phyloP scores from a whole-genome alignment of 2,888 invertebrate species.

The Allolobophora icterica region DNA sequence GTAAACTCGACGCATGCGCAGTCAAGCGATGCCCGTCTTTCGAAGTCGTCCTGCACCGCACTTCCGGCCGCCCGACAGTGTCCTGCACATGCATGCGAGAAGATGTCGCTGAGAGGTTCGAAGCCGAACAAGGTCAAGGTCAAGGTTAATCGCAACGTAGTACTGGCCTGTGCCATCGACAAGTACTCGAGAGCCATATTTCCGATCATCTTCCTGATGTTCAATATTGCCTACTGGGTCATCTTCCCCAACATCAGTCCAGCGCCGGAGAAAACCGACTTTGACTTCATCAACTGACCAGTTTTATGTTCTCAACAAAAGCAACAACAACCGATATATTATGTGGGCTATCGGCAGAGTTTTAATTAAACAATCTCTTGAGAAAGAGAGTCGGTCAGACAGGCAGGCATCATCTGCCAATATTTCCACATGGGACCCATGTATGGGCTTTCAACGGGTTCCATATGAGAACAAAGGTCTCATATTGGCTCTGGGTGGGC shows the following conservation, averaged over 20 bases:
- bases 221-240: conserved; percentile 49
- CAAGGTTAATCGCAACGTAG: conserved; percentile 23
- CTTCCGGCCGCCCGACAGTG: conserved; percentile 27
- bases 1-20: conserved; percentile 26
- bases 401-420: too few species aligned
- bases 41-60: not conserved
- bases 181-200: conserved; percentile 46
- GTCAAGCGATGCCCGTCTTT: not conserved
- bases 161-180: conserved; percentile 42
- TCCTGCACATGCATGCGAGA: not conserved
- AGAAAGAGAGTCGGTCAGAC: too few species aligned
- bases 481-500: too few species aligned
- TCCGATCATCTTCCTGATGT: conserved; percentile 44
- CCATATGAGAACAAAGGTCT: too few species aligned
- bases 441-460: too few species aligned
- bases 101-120: not conserved
- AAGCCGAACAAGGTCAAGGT: not conserved
- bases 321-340: too few species aligned
- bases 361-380: too few species aligned
- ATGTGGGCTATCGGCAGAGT: too few species aligned
- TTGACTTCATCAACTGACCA: conserved; percentile 25
- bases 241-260: conserved; percentile 45
- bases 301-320: not conserved
- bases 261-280: conserved; percentile 25
- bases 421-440: too few species aligned